Evolutionary conservation across 2,888 invertebrate genomes (phyloP), one percentile per base, ranked within the genome.

Genomic region (Mellilla xanthometata): DNA sequence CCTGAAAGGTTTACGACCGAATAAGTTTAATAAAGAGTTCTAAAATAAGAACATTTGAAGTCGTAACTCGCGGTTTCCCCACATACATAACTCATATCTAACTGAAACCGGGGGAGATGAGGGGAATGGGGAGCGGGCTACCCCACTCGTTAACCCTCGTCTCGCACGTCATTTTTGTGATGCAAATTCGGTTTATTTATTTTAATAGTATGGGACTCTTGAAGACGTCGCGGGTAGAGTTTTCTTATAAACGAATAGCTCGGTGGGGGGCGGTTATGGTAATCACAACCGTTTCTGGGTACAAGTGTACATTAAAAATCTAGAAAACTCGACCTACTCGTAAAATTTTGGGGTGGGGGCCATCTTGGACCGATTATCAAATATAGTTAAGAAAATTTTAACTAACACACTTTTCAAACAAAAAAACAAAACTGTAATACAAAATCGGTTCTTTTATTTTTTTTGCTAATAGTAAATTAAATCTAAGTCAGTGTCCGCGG

Each of bases 11-110:
- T 42, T 39, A 51, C 39, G 29, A 33, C 23, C 27, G 35, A 46
- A 45, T 44, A 40, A 46, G 34, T 53, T 56, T 47, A 51, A 52
- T 57, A 57, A 54, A 52, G 43, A 45, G 40, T 22, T 19, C 46
- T 54, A 46, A 56, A 41, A 46, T 50, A 50, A 42, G 39, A 52
- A 46, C 39, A 39, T 42, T 46, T 32, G 43, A 23, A 46, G 45
- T 49, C 42, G 38, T 52, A 44, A 50, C 41, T 50, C 40, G 48
- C 32, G 42, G 35, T 32, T 39, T 52, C 31, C 49, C 43, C 43
- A 38, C 49, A 27, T 43, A 39, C 40, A 54, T 54, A 49, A 50
- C 39, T 52, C 53, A 54, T 40, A 29, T 33, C 39, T 39, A 40
- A 42, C 35, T 40, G 40, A 35, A 47, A 39, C 13, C n/a, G 23